phyloP scores from a whole-genome alignment of 2,888 invertebrate genomes.

The Monoplex corrugatus region DNA sequence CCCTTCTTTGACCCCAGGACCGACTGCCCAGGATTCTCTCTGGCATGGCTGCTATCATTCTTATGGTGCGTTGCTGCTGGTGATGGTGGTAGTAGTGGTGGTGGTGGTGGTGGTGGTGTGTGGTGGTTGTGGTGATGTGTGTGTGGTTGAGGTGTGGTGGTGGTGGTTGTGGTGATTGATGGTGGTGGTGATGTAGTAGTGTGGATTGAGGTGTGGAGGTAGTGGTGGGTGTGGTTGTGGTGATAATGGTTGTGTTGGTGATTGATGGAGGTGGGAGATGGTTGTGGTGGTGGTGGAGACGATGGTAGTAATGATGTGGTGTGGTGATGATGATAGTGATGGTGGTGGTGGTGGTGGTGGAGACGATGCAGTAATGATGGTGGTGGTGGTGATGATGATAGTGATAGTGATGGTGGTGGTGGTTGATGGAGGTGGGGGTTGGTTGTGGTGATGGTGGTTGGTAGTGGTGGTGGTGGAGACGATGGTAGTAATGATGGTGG shows the following conservation, averaged over 20 bases:
- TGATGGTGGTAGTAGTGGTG: not conserved
- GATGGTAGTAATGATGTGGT: not conserved
- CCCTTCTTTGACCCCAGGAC: slow-evolving; percentile 83
- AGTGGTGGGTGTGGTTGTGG: not conserved
- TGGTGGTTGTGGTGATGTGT: not conserved
- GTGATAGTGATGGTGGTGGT: not conserved
- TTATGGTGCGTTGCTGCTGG: slow-evolving; percentile 82
- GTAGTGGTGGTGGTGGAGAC: not conserved
- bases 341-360: too few species aligned
- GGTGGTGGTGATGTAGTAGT: not conserved
- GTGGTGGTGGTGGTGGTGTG: not conserved
- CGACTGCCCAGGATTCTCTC: slow-evolving; percentile 83
- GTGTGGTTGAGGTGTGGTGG: too few species aligned
- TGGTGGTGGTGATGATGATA: not conserved
- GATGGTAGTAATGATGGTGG: not conserved
- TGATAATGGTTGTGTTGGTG: not conserved
- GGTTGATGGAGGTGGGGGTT: not conserved
- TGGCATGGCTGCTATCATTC: slow-evolving; percentile 83
- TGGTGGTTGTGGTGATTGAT: not conserved
- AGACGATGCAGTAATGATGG: not conserved
- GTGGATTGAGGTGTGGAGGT: not conserved
- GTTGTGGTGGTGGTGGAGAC: too few species aligned
- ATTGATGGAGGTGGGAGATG: too few species aligned
- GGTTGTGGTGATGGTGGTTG: not conserved
- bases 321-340: too few species aligned